Conservation (phyloP, 1,140 invertebrate species). For the Bombus soroeensis region DNA sequence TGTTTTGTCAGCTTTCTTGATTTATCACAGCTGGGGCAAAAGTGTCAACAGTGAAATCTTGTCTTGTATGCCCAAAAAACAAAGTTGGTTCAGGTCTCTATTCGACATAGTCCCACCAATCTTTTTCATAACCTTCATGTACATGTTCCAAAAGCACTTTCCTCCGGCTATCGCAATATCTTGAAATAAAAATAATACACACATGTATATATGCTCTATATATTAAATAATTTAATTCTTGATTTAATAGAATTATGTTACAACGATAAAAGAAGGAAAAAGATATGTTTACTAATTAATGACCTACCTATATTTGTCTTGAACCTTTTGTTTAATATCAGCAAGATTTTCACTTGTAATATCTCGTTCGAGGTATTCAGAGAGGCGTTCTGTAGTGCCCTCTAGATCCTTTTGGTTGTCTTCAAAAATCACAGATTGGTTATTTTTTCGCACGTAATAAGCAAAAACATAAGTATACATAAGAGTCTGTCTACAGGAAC, state of each 20-base stretch:
- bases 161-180: slow-evolving; percentile 98
- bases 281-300: not conserved
- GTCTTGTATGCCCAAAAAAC: slow-evolving; percentile 56
- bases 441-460: slow-evolving; percentile 98
- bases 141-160: slow-evolving; percentile 98
- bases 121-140: slow-evolving; percentile 99
- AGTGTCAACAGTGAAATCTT: slow-evolving; percentile 60
- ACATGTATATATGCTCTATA: not conserved
- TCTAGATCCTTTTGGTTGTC: slow-evolving; percentile 99
- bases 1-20: slow-evolving; percentile 72
- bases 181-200: slow-evolving; percentile 80
- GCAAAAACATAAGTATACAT: slow-evolving; percentile 99
- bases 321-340: slow-evolving; percentile 99
- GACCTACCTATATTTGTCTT: slow-evolving; percentile 97
- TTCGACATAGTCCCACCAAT: slow-evolving; percentile 98
- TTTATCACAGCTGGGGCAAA: slow-evolving; percentile 81
- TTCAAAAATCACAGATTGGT: slow-evolving; percentile 99
- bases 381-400: slow-evolving; percentile 97
- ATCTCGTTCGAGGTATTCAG: slow-evolving; percentile 98
- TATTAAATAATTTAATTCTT: not conserved
- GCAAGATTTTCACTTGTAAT: slow-evolving; percentile 98
- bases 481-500: slow-evolving; percentile 97
- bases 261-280: not conserved
- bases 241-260: not conserved
- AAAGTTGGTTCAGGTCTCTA: slow-evolving; percentile 77